Evolutionary conservation across 2,888 invertebrate species (phyloP).

Genomic region (Aleiodes testaceus): DNA sequence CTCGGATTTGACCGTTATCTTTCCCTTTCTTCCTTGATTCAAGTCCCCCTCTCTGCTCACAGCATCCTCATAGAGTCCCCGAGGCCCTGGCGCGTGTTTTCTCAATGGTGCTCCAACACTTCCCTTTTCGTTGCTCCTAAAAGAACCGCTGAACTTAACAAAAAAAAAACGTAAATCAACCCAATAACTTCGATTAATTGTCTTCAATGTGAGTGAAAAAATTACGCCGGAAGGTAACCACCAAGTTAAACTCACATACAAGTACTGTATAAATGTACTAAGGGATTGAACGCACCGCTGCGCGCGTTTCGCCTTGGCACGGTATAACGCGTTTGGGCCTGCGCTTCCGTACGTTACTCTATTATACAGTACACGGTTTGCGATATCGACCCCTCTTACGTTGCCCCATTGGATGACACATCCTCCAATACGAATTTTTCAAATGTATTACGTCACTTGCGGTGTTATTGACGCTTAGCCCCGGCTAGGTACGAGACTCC

Average conservation of each 20-base stretch:
- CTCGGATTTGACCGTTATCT: slow-evolving; percentile 44
- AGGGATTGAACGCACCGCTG: slow-evolving; percentile 18
- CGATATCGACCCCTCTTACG: slow-evolving; percentile 62
- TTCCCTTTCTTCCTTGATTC: slow-evolving; percentile 42
- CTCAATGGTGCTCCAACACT: slow-evolving; percentile 13
- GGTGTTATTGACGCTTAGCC: slow-evolving; percentile 45
- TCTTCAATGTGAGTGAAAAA: neutral
- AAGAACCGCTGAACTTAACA: neutral
- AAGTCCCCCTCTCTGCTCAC: slow-evolving; percentile 14
- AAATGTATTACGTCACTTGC: slow-evolving; percentile 68
- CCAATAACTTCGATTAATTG: neutral
- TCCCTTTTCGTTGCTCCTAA: neutral
- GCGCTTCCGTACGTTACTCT: slow-evolving; percentile 38
- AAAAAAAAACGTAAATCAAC: neutral
- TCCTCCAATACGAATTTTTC: slow-evolving; percentile 69
- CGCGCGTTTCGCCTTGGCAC: slow-evolving; percentile 36
- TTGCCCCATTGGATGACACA: slow-evolving; percentile 66
- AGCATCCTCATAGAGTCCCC: slow-evolving; percentile 14
- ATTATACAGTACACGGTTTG: slow-evolving; percentile 31
- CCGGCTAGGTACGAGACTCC: slow-evolving; percentile 34
- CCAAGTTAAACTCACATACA: neutral
- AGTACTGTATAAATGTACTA: neutral
- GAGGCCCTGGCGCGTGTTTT: neutral
- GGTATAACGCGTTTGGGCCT: slow-evolving; percentile 38
- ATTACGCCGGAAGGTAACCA: neutral